These are phyloP conservation scores for Taphrorychus bicolor DNA, from an alignment of 2,888 invertebrate genomes.

Conservation along the genomic window DNA sequence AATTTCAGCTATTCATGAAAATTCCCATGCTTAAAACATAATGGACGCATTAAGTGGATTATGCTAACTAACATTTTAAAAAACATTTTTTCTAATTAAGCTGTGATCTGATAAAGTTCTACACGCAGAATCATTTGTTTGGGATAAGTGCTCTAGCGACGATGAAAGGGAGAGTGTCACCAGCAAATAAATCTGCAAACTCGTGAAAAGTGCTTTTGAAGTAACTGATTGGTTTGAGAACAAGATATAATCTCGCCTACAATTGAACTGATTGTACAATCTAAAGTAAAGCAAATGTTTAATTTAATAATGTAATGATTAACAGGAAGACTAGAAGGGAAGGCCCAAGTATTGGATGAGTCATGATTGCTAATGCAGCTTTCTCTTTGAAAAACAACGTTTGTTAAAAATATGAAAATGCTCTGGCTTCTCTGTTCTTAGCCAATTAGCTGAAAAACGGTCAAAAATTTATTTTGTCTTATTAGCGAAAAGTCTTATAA, in stretches of 20 bases:
- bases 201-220: background rate
- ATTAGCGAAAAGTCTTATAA: background rate
- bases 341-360: background rate
- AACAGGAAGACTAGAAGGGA: too few relatives aligned
- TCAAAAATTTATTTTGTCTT: background rate
- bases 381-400: background rate
- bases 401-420: background rate
- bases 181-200: background rate
- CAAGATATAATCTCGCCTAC: background rate
- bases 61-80: slow-evolving; percentile 46
- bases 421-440: background rate
- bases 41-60: slow-evolving; percentile 48
- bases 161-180: background rate
- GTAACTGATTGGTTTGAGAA: background rate
- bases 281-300: too few relatives aligned
- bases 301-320: too few relatives aligned
- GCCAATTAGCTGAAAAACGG: background rate
- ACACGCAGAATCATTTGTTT: slow-evolving; percentile 18
- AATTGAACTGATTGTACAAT: too few relatives aligned
- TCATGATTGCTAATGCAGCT: background rate
- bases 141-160: background rate
- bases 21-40: slow-evolving; percentile 48
- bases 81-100: slow-evolving; percentile 40
- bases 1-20: slow-evolving; percentile 32
- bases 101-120: slow-evolving; percentile 33